phyloP scores from a whole-genome alignment of 2,797 vertebrate species.

The Melopsittacus undulatus region DNA sequence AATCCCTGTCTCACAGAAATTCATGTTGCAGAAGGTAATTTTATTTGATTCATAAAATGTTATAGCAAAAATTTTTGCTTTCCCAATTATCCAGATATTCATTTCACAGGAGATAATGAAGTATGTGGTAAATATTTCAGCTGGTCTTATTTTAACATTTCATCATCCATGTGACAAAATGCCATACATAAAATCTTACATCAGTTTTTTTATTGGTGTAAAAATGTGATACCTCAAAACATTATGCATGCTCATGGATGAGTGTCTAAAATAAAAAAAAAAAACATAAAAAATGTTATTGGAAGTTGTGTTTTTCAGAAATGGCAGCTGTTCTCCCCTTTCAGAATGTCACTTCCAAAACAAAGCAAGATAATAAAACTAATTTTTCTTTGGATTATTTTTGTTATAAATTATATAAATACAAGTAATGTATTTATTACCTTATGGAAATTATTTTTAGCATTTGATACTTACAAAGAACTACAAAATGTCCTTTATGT shows the following conservation, averaged over 20 bases:
- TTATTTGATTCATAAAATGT: conserved; percentile 71
- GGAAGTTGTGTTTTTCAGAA: conserved; percentile 45
- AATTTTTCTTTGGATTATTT: conserved; percentile 37
- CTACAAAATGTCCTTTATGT: neutral
- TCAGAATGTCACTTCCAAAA: conserved; percentile 18
- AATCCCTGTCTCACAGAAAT: conserved; percentile 49
- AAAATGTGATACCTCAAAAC: conserved; percentile 53
- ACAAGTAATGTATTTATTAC: neutral
- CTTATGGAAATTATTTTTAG: neutral
- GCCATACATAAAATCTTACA: conserved; percentile 1
- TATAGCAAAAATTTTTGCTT: conserved; percentile 52
- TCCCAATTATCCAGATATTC: conserved; percentile 68
- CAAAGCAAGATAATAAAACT: conserved; percentile 33
- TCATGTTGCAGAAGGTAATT: conserved; percentile 60
- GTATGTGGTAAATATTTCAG: conserved; percentile 44
- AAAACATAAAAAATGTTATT: conserved; percentile 37
- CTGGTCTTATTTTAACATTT: conserved; percentile 46
- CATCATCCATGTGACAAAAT: conserved; percentile 46
- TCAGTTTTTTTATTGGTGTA: conserved; percentile 22
- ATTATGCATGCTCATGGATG: conserved; percentile 37
- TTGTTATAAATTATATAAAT: conserved; percentile 31
- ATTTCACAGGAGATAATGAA: conserved; percentile 56
- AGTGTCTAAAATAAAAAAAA: conserved; percentile 54
- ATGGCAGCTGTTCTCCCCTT: conserved; percentile 34
- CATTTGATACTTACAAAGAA: neutral